Percentiles rank a stretch among this genome's conserved stretches.
phyloP scores from a whole-genome alignment of 2,113 vertebrate genomes.

The Orientallactaga bullata region DNA sequence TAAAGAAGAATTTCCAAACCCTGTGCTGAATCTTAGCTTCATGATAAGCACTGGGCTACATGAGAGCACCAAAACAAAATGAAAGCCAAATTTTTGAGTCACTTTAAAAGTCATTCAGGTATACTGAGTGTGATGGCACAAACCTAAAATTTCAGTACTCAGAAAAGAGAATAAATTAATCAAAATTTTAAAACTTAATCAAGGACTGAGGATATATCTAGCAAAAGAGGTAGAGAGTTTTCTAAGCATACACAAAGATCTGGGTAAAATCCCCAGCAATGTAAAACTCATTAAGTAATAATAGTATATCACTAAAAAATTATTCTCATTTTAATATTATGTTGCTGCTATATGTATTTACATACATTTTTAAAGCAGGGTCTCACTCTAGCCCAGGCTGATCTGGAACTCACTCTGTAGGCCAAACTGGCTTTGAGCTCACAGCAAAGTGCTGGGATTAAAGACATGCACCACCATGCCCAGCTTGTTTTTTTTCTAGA shows the following conservation, averaged over 20 bases:
- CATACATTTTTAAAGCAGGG: too few relatives aligned
- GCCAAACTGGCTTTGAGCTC: too few relatives aligned
- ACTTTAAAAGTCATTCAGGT: neutral
- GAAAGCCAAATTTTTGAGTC: neutral
- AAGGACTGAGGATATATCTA: neutral
- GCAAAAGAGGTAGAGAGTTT: neutral
- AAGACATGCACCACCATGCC: too few relatives aligned
- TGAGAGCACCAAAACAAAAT: neutral
- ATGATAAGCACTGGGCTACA: neutral
- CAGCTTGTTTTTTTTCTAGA: neutral
- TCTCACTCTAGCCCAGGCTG: too few relatives aligned
- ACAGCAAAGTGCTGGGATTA: too few relatives aligned
- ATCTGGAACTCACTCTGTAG: too few relatives aligned
- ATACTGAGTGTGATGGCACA: too few relatives aligned
- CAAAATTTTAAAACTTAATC: neutral
- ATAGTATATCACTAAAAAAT: neutral
- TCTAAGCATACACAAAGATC: neutral
- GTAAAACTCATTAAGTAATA: neutral
- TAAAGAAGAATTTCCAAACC: neutral
- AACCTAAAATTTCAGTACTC: too few relatives aligned
- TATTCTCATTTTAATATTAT: neutral
- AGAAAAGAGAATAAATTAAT: neutral
- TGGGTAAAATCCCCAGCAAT: neutral
- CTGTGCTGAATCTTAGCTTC: neutral
- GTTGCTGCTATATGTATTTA: too few relatives aligned